Base-by-base conservation (phyloP, 2,888 invertebrate genomes). In the Bembecia ichneumoniformis region DNA sequence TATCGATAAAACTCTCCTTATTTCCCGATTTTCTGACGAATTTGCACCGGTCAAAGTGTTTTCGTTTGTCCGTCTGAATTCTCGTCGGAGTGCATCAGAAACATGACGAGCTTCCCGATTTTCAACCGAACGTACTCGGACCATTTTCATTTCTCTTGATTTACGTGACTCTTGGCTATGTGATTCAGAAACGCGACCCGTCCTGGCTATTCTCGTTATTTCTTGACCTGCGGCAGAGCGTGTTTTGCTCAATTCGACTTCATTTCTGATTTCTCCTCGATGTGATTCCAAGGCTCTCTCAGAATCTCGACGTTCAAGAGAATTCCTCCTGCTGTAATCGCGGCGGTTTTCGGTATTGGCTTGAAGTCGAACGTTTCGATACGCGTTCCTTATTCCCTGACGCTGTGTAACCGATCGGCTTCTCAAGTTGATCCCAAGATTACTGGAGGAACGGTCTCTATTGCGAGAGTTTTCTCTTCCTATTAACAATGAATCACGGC, bases 341-440 rank as follows among this genome's bases (percentile, higher is more conserved):
- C 15, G 2, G 1, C 44, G 40, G 40, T 40, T 40, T n/a, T 44
- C 17, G 15, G 5, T 44, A 44, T 40, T 40, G 5, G n/a, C 40
- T 40, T 40, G 40, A 40, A 40, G 14, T 13, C 13, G 13, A 13
- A 14, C n/a, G 14, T 40, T 40, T 7, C 7, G 40, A 40, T 40
- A 5, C 11, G n/a, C 40, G 7, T 40, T 14, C 10, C 40, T 40
- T 40, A 14, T 40, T 40, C 10, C 13, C 14, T 40, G 40, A 40
- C n/a, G n/a, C 1, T 52, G 7, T 34, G 54, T 51, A 48, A 36
- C 49, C 51, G 52, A 52, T 28, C 28, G 28, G 9, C 28, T 28
- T 28, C 28, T 28, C 28, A 28, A 28, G 9, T 28, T 28, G 9
- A 0, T 28, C 9, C 9, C 28, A 28, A 28, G 9, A 28, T 28